These are phyloP conservation scores for Tetropium fuscum DNA, from an alignment of 2,888 invertebrate species.

Conservation along the genomic window DNA sequence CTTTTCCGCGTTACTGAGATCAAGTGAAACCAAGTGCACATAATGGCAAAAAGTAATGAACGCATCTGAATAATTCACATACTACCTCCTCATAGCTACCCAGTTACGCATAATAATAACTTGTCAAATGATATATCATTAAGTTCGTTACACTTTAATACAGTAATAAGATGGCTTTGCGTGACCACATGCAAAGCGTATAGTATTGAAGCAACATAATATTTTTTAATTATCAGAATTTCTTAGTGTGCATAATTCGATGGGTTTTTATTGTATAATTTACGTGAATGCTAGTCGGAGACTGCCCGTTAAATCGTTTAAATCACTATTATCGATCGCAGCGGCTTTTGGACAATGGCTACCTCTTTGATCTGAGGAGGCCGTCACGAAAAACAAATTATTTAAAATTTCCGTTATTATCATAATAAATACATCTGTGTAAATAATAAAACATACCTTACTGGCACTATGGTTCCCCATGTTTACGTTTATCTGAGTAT, in stretches of 20 bases:
- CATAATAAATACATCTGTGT: neutral
- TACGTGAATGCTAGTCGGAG: neutral
- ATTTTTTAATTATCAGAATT: conserved; percentile 17
- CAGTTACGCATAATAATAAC: conserved; percentile 7
- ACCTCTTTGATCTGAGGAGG: neutral
- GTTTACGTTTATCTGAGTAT: neutral
- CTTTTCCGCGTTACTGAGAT: too few relatives aligned
- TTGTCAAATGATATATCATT: conserved; percentile 17
- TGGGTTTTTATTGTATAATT: neutral
- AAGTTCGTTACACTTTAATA: conserved; percentile 8
- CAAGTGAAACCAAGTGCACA: neutral
- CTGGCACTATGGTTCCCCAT: neutral
- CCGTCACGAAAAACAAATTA: neutral
- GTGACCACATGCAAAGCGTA: conserved; percentile 17
- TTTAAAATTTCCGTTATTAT: neutral
- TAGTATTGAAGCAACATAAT: conserved; percentile 16
- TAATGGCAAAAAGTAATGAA: neutral
- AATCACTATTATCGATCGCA: neutral
- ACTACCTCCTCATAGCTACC: conserved; percentile 2
- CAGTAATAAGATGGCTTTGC: conserved; percentile 11
- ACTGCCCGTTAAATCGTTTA: neutral
- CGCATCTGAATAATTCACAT: conserved; percentile 3
- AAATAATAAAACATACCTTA: neutral
- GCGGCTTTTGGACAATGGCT: neutral
- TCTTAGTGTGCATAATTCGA: conserved; percentile 12